Evolutionary conservation across 2,888 invertebrate genomes (phyloP).

Genomic region (Pelosia muscerda): DNA sequence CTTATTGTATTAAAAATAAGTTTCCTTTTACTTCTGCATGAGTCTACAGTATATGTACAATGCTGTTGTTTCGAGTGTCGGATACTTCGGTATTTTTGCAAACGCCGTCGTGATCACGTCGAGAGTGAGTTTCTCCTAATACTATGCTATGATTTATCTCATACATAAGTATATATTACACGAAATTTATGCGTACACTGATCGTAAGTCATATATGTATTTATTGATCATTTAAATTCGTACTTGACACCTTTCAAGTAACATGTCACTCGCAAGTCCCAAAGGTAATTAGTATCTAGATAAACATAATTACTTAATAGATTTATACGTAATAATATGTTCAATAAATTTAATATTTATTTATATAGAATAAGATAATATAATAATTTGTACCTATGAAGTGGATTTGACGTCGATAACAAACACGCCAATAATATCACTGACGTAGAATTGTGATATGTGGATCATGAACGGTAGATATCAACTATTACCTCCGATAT

Average conservation of each 20-base stretch:
- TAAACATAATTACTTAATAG: constrained; percentile 44
- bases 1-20: no score
- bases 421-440: not conserved
- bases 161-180: not conserved
- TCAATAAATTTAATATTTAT: constrained; percentile 24
- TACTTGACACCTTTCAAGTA: constrained; percentile 43
- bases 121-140: not conserved
- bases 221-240: constrained; percentile 40
- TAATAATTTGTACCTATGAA: not conserved
- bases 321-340: constrained; percentile 22
- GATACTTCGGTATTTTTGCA: no score
- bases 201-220: constrained; percentile 17
- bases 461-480: no score
- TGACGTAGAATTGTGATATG: not conserved
- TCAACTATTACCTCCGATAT: no score
- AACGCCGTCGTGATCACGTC: no score
- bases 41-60: no score
- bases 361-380: not conserved
- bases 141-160: not conserved
- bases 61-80: no score
- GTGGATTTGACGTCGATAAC: not conserved
- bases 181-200: not conserved
- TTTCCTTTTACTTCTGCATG: no score
- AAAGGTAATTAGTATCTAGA: constrained; percentile 50
- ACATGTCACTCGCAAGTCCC: constrained; percentile 48